These are phyloP conservation scores for Conus ventricosus DNA, from an alignment of 1,140 invertebrate genomes.

Conservation along the genomic window DNA sequence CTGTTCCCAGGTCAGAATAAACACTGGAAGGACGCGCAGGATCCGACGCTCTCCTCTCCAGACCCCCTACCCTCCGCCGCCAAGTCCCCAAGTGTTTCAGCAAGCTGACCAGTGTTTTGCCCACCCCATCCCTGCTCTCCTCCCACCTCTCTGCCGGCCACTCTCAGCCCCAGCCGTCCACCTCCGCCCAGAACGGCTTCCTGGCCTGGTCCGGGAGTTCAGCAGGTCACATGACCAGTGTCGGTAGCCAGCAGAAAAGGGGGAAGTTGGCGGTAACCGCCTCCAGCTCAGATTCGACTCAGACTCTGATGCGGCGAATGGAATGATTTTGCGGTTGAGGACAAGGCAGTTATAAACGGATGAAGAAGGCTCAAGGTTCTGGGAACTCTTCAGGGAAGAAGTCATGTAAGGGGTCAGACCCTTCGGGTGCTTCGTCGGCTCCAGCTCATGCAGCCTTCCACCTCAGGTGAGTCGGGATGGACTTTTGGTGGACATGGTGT, in stretches of 20 bases:
- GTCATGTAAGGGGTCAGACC: neutral
- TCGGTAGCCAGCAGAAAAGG: neutral
- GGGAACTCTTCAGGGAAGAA: neutral
- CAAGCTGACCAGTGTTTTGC: neutral
- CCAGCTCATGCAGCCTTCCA: no score
- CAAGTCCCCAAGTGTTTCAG: neutral
- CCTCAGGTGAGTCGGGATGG: no score
- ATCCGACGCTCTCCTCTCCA: slow-evolving; percentile 42
- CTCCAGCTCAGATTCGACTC: slow-evolving; percentile 3
- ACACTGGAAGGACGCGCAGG: slow-evolving; percentile 83
- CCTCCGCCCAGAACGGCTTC: neutral
- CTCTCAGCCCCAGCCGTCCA: neutral
- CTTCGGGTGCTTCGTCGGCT: neutral
- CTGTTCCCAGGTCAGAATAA: slow-evolving; percentile 5
- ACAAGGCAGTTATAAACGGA: neutral
- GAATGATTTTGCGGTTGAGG: neutral
- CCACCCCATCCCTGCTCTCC: neutral
- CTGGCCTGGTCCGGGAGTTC: neutral
- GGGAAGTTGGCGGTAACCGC: neutral
- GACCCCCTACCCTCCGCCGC: slow-evolving; percentile 32
- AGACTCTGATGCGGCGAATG: neutral
- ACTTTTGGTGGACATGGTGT: no score
- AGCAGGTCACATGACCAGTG: neutral
- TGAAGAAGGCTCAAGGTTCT: neutral
- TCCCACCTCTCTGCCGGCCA: neutral